A percentile compares a stretch with the other conserved stretches of the same genome.
phyloP scores from a whole-genome alignment of 2,113 vertebrate species.

The Pteronura brasiliensis region DNA sequence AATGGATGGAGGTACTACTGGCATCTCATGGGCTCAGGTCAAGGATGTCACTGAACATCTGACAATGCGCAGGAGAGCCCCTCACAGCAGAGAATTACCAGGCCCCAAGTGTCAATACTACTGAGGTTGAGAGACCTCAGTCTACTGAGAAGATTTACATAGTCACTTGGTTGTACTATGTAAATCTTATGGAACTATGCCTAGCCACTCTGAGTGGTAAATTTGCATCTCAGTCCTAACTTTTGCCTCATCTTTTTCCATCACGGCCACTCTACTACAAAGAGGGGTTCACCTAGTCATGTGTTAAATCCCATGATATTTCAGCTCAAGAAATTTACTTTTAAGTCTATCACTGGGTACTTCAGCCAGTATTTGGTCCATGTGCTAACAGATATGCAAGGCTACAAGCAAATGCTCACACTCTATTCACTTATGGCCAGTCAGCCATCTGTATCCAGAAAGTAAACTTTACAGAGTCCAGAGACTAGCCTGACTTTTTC shows the following conservation, averaged over 20 bases:
- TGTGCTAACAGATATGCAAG: background rate
- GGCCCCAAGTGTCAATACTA: background rate
- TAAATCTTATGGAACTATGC: background rate
- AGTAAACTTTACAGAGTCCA: background rate
- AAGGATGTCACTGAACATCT: background rate
- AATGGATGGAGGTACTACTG: background rate
- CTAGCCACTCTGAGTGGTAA: background rate
- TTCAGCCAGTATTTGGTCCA: background rate
- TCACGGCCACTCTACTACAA: background rate
- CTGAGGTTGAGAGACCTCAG: background rate
- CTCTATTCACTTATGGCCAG: background rate
- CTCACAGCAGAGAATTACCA: background rate
- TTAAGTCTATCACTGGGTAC: background rate
- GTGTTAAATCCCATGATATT: background rate
- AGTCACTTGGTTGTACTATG: background rate
- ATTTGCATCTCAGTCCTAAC: background rate
- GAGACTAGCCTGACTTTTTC: background rate
- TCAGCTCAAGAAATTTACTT: background rate
- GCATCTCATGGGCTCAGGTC: accelerated
- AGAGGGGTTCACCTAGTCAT: background rate
- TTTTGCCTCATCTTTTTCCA: background rate
- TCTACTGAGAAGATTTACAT: background rate
- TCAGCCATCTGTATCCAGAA: background rate
- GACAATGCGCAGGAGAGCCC: background rate
- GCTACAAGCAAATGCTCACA: background rate